Evolutionary conservation across 1,140 invertebrate genomes (phyloP).

Genomic region (Gryllus bimaculatus): DNA sequence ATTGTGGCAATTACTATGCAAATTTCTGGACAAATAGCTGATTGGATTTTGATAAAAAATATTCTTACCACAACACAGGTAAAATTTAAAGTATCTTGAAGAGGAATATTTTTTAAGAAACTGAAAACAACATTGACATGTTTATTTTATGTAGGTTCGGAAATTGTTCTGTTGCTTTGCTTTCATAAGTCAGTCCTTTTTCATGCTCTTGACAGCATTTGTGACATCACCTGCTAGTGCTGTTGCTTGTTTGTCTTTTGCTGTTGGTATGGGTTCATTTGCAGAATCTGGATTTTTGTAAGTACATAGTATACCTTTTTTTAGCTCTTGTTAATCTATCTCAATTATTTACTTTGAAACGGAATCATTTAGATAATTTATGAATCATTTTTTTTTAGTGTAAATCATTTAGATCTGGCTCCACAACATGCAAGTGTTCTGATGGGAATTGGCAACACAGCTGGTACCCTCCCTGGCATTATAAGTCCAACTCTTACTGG

Average conservation of each 20-base stretch:
- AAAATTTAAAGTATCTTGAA: neutral
- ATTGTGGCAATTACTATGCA: slow-evolving; percentile 73
- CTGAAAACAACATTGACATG: neutral
- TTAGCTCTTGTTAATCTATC: too few species aligned
- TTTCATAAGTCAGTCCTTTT: slow-evolving; percentile 70
- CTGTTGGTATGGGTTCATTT: slow-evolving; percentile 79
- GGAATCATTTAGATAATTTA: neutral
- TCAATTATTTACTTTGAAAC: neutral
- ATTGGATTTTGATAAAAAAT: slow-evolving; percentile 54
- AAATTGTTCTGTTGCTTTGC: slow-evolving; percentile 67
- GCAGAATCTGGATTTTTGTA: slow-evolving; percentile 80
- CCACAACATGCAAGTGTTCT: slow-evolving; percentile 70
- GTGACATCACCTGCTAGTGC: slow-evolving; percentile 50
- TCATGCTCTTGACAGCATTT: slow-evolving; percentile 70
- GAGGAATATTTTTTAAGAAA: too few species aligned
- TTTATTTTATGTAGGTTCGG: slow-evolving; percentile 39
- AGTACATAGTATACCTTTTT: slow-evolving; percentile 11
- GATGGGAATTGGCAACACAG: slow-evolving; percentile 81
- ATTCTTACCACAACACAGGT: slow-evolving; percentile 40
- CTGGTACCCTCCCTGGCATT: slow-evolving; percentile 81
- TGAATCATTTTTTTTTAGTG: slow-evolving; percentile 38
- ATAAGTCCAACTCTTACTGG: slow-evolving; percentile 71
- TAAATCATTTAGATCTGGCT: slow-evolving; percentile 80
- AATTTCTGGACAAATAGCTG: slow-evolving; percentile 68
- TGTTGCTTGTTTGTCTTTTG: slow-evolving; percentile 66